Evolutionary conservation across 2,888 invertebrate species (phyloP).

Genomic region (Trissolcus japonicus): DNA sequence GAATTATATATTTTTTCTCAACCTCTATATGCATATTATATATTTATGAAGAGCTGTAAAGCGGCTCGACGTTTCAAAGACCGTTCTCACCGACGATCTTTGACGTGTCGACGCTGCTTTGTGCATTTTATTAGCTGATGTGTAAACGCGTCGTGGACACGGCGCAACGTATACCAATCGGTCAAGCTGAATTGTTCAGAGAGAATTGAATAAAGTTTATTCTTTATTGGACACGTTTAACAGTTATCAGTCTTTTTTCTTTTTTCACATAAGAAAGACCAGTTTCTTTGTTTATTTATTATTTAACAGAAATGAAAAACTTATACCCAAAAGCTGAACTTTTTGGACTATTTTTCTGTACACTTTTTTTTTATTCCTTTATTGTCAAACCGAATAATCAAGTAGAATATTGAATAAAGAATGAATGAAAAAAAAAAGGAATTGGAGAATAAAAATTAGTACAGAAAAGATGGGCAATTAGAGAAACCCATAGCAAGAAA

Average conservation of each 20-base stretch:
- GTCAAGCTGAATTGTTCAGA: conserved; percentile 30
- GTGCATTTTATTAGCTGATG: conserved; percentile 7
- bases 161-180: conserved; percentile 8
- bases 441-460: conserved; percentile 13
- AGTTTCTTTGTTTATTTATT: neutral
- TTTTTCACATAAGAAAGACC: neutral
- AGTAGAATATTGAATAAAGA: neutral
- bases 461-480: conserved; percentile 63
- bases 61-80: conserved; percentile 5
- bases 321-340: neutral
- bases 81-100: conserved; percentile 3
- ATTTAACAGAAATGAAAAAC: neutral
- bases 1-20: conserved; percentile 50
- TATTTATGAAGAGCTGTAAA: conserved; percentile 25
- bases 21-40: conserved; percentile 59
- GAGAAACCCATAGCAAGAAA: conserved; percentile 73
- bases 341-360: neutral
- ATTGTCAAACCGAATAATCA: neutral
- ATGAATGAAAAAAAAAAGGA: conserved; percentile 14
- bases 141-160: neutral
- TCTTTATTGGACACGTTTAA: conserved; percentile 18
- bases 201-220: conserved; percentile 31
- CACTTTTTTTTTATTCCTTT: neutral
- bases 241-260: neutral
- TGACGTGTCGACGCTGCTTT: conserved; percentile 9